Evolutionary conservation across 1,140 invertebrate genomes (phyloP).

Genomic region (Trypoxylus dichotomus): DNA sequence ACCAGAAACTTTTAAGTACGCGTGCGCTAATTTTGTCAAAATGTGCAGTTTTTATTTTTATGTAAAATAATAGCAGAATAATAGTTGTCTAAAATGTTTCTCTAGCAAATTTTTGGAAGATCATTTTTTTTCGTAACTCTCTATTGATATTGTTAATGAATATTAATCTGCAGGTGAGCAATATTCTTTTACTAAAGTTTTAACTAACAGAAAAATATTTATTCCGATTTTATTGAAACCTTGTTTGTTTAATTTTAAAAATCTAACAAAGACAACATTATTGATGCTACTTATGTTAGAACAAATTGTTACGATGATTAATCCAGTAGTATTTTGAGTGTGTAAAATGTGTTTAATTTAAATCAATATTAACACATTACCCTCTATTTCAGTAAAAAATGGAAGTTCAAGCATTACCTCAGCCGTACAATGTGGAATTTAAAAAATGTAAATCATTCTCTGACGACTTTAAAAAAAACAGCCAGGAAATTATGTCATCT

Average conservation of each 20-base stretch:
- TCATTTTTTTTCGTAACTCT: neutral
- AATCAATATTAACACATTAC: neutral
- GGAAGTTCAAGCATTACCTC: constrained; percentile 1
- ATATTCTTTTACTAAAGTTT: neutral
- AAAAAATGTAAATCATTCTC: constrained; percentile 25
- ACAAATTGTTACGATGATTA: neutral
- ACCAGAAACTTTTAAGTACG: neutral
- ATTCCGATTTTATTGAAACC: neutral
- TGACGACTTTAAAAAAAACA: constrained; percentile 18
- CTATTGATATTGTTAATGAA: neutral
- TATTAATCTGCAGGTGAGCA: neutral
- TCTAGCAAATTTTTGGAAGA: neutral
- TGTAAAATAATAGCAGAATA: constrained; percentile 14
- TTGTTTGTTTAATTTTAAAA: neutral
- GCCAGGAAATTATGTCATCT: constrained; percentile 45
- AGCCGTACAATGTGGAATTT: neutral
- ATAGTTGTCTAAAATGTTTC: neutral
- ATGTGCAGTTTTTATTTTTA: constrained; percentile 27
- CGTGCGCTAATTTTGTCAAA: constrained; percentile 23
- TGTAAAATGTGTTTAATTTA: neutral
- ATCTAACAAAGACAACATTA: neutral
- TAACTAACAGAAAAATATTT: neutral
- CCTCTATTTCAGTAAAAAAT: constrained; percentile 16
- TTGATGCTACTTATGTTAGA: neutral
- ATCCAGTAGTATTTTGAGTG: neutral